Base-by-base conservation (phyloP, 2,888 invertebrate genomes). In the Sinohyriopsis cumingii region DNA sequence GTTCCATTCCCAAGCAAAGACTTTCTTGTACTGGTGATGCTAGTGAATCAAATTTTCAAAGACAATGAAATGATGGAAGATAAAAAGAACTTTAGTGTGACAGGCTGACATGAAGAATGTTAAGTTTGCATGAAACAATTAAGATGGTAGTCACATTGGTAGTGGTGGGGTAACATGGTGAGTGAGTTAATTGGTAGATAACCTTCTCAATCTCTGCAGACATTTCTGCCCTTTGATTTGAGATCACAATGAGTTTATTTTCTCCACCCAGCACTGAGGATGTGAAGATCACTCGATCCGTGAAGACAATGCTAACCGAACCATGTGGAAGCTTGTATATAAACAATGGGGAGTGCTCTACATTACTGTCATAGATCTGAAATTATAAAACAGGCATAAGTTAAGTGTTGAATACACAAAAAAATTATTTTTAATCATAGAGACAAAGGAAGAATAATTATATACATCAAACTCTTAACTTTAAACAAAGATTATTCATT, bases 261-360 rank as follows among this genome's bases (percentile, higher is more conserved):
- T 80, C 77, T 55, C 83, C 84, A 55, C 80, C 81, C 19, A 81
- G 75, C 65, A 90, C 89, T 67, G 91, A 91, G 55, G 80, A 80
- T 22, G 93, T 91, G 85, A 93, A 94, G 82, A 94, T 92, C 75
- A 95, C 91, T 82, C 93, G 92, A 85, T 94, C 94, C 53, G 94
- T 93, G 65, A 94, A 91, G 72, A 94, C 89, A 81, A 94, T 91
- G 77, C 92, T 92, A 81, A 92, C 91, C 82, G 93, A 93, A 68
- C 92, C 91, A 57, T 92, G 91, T 59, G 94, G 93, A 80, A 95
- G 91, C 90, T 93, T 94, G 87, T 94, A 94, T 63, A 94, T 92
- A 88, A 93, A 93, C 70, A 94, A 89, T 19, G 94, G 94, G 73
- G 93, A 92, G 69, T 93, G 91, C 82, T 93, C 93, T 64, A 94